phyloP scores from a whole-genome alignment of 2,888 invertebrate genomes.

The Nesidiocoris tenuis region DNA sequence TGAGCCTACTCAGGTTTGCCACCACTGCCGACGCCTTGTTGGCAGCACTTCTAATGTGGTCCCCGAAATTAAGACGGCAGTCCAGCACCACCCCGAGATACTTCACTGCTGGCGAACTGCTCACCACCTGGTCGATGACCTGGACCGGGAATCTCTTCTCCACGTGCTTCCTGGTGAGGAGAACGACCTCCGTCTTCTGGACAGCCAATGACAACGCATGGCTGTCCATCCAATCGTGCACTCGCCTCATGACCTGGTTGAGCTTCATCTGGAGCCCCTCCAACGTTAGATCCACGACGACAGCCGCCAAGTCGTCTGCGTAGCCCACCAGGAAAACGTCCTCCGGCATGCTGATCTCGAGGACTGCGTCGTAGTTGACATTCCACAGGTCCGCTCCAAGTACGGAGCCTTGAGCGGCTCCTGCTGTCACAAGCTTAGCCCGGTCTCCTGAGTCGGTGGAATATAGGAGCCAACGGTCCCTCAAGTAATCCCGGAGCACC shows the following conservation, averaged over 20 bases:
- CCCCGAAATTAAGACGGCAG: conserved; percentile 44
- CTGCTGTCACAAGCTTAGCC: conserved; percentile 41
- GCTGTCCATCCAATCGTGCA: conserved; percentile 44
- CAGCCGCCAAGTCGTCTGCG: conserved; percentile 22
- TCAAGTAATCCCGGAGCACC: conserved; percentile 48
- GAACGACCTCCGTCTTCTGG: conserved; percentile 47
- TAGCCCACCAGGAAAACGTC: conserved; percentile 21
- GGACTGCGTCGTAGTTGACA: conserved; percentile 48
- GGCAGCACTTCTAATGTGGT: conserved; percentile 46
- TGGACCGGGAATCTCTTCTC: conserved; percentile 25
- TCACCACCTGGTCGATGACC: conserved; percentile 38
- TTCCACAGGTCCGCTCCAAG: conserved; percentile 48
- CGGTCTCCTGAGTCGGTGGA: background rate
- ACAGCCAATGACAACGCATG: conserved; percentile 46
- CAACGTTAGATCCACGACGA: background rate
- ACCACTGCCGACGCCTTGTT: conserved; percentile 46
- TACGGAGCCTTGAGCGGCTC: conserved; percentile 48
- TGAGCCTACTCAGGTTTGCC: conserved; percentile 34
- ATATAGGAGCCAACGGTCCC: conserved; percentile 17
- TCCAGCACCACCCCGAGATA: conserved; percentile 46
- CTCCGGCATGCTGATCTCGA: conserved; percentile 42
- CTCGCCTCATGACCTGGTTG: conserved; percentile 30
- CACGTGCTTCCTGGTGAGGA: conserved; percentile 46
- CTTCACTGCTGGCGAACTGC: conserved; percentile 21
- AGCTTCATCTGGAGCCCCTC: conserved; percentile 36